Conservation (phyloP, 1,140 invertebrate species). For the Trachelipus rathkii region DNA sequence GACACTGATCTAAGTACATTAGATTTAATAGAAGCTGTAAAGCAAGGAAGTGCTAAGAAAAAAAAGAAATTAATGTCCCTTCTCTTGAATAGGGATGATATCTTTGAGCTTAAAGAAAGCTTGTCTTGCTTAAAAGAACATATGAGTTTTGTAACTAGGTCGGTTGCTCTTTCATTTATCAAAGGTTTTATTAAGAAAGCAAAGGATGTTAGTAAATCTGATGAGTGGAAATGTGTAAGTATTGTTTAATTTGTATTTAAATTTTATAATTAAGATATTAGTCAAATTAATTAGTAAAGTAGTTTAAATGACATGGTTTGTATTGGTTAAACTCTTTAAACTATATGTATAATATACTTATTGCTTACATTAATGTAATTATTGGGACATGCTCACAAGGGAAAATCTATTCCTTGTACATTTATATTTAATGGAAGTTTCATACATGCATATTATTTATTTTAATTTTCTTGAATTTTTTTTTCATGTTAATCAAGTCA, state of each 20-base stretch:
- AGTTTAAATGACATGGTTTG: not conserved
- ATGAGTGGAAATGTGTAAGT: not conserved
- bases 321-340: not conserved
- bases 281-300: not conserved
- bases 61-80: not conserved
- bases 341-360: not conserved
- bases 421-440: too few species aligned
- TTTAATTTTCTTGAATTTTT: too few species aligned
- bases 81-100: not conserved
- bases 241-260: not conserved
- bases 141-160: not conserved
- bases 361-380: not conserved
- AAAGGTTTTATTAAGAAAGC: not conserved
- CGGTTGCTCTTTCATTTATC: not conserved
- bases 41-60: not conserved
- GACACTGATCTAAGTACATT: not conserved
- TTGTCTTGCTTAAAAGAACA: not conserved
- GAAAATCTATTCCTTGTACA: not conserved
- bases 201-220: not conserved
- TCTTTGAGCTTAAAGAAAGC: not conserved
- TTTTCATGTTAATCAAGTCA: too few species aligned
- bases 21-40: not conserved
- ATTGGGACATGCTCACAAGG: not conserved
- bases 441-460: too few species aligned
- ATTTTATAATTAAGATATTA: not conserved